Evolutionary conservation across 2,888 invertebrate genomes (phyloP).

Genomic region (Hydroisotoma schaefferi): DNA sequence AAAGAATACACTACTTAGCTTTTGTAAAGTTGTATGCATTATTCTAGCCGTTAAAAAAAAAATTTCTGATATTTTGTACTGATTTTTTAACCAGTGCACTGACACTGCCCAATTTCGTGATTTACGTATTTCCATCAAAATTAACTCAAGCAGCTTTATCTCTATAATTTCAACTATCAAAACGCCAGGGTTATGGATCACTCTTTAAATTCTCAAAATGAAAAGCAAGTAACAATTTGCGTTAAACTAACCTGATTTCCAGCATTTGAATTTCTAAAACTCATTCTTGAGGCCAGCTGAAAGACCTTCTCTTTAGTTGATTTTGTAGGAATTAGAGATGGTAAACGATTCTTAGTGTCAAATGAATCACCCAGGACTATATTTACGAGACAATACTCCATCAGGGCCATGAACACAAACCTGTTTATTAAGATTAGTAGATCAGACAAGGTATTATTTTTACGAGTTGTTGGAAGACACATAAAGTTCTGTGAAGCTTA

Average conservation of each 20-base stretch:
- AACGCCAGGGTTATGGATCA: too few relatives aligned
- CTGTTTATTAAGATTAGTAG: conserved; percentile 51
- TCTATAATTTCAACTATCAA: too few relatives aligned
- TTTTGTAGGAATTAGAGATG: conserved; percentile 23
- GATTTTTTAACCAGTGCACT: too few relatives aligned
- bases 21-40: too few relatives aligned
- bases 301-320: conserved; percentile 38
- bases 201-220: neutral
- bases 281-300: conserved; percentile 44
- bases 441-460: neutral
- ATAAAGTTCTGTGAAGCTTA: conserved; percentile 52
- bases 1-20: too few relatives aligned
- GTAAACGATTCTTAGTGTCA: conserved; percentile 50
- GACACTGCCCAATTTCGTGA: neutral
- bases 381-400: conserved; percentile 89
- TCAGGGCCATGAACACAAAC: conserved; percentile 88
- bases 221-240: too few relatives aligned
- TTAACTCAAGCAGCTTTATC: too few relatives aligned
- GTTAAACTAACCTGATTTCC: neutral
- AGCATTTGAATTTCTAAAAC: conserved; percentile 21
- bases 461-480: neutral
- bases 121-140: too few relatives aligned
- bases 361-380: conserved; percentile 74
- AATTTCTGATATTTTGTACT: too few relatives aligned
- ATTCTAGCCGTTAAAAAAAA: too few relatives aligned